Conservation (phyloP, 37 sponge, comb jelly and placozoan genomes). For the Crambe crambe region DNA sequence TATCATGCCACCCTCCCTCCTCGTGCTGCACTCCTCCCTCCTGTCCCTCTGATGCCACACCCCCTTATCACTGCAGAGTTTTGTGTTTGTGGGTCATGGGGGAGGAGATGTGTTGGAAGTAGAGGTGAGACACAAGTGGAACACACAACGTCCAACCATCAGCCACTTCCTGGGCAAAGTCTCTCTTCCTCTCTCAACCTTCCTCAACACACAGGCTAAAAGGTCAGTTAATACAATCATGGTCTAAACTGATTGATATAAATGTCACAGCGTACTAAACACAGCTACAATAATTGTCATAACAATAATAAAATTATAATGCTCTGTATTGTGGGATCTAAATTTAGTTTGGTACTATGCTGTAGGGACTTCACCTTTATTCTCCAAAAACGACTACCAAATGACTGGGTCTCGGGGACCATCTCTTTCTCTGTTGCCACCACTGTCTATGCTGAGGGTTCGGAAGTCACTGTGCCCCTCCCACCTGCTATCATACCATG, state of each 20-base stretch:
- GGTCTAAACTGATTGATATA: no score
- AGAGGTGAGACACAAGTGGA: constrained; percentile 48
- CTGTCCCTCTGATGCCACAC: no score
- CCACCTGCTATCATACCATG: background rate
- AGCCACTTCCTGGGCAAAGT: constrained; percentile 61
- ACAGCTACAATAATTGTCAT: background rate
- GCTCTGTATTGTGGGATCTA: no score
- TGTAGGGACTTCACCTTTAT: constrained; percentile 3
- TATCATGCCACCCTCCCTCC: no score
- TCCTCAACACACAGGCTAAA: constrained; percentile 10
- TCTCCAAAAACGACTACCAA: constrained; percentile 53
- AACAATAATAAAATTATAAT: background rate
- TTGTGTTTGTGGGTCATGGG: background rate
- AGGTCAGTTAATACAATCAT: constrained; percentile 3
- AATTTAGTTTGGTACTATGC: no score
- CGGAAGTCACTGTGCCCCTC: background rate
- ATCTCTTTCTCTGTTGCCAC: constrained; percentile 29
- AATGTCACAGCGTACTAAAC: no score
- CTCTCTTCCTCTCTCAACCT: background rate
- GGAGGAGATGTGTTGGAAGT: constrained; percentile 20
- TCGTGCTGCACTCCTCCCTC: no score
- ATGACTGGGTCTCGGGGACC: constrained; percentile 43
- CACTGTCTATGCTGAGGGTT: background rate
- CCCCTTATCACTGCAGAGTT: no score
- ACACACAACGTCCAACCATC: constrained; percentile 13